Evolutionary conservation across 2,113 vertebrate species (phyloP), one percentile per base, ranked within the genome.

Genomic region (Petrocephalus zakoni): DNA sequence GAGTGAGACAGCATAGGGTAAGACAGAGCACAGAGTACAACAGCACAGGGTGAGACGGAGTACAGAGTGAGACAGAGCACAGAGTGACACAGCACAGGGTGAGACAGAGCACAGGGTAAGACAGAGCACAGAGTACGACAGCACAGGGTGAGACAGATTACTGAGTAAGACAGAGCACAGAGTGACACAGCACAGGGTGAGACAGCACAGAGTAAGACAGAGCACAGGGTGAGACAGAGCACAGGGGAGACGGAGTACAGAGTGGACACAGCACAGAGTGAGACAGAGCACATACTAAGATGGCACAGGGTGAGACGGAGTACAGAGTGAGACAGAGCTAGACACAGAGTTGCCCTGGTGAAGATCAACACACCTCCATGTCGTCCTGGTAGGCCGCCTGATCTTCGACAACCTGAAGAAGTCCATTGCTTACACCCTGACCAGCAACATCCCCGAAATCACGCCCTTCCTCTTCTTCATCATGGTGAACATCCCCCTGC

Each of bases 371-470:
- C 19, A 2, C 42, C 81, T 46, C 19, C 42, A 49, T 25, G 1
- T 49, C 34, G 29, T 89, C 22, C 49, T 37, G n/a, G 0, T 93
- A 98, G 97, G 97, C 25, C 97, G 97, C 85, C 95, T 98, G 91
- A 98, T 98, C 94, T 98, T 98, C 42, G 97, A 98, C 94, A 98
- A 98, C 91, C 93, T 98, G 91, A 98, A 98, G 93, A 98, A 98
- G 34, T 98, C 97, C 90, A 98, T 98, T 0, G 97, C 97, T 13
- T 98, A 98, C 93, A 98, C 97, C 3, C 93, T 98, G 94, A 98
- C 97, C 92, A 98, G 97, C 94, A 98, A 98, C 95, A 98, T 98
- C 91, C 97, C 97, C 0, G 97, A 98, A 93, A 98, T 98, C 94
- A 98, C 97, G 0, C 97, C 97, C 55, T 98, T 98, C 94, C 93